phyloP scores from a whole-genome alignment of 2,888 invertebrate species.

The Heliothis peltigera region DNA sequence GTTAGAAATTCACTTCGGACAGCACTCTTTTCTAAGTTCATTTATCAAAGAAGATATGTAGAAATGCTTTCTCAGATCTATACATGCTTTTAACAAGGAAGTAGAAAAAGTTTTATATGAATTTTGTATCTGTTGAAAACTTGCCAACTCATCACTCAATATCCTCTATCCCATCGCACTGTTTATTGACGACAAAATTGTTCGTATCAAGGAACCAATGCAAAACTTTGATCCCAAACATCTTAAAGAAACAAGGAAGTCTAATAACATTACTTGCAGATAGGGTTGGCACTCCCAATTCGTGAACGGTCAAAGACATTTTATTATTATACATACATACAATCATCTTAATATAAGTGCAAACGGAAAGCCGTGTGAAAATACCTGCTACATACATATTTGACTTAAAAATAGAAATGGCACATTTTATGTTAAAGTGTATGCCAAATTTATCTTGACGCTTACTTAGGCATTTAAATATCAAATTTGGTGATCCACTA shows the following conservation, averaged over 20 bases:
- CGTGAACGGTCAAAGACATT: not conserved
- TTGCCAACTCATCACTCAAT: not conserved
- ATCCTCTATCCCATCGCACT: not conserved
- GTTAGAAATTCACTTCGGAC: no score
- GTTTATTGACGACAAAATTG: conserved; percentile 2
- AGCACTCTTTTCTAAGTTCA: no score
- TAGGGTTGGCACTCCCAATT: conserved; percentile 27
- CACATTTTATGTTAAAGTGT: no score
- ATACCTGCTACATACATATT: no score
- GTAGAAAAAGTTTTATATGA: not conserved
- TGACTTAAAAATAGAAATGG: no score
- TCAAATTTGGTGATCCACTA: no score
- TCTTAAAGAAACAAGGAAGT: conserved; percentile 33
- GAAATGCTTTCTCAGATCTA: no score
- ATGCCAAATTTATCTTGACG: no score
- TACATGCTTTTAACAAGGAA: not conserved
- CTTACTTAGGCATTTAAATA: no score
- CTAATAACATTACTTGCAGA: conserved; percentile 29
- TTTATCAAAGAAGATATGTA: no score
- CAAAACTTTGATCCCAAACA: conserved; percentile 35
- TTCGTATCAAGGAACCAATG: conserved; percentile 33
- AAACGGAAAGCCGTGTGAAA: no score
- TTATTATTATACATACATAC: not conserved
- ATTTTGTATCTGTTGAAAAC: not conserved
- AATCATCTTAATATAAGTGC: no score